phyloP scores from a whole-genome alignment of 2,888 invertebrate genomes.

The Ophion obscuratus region DNA sequence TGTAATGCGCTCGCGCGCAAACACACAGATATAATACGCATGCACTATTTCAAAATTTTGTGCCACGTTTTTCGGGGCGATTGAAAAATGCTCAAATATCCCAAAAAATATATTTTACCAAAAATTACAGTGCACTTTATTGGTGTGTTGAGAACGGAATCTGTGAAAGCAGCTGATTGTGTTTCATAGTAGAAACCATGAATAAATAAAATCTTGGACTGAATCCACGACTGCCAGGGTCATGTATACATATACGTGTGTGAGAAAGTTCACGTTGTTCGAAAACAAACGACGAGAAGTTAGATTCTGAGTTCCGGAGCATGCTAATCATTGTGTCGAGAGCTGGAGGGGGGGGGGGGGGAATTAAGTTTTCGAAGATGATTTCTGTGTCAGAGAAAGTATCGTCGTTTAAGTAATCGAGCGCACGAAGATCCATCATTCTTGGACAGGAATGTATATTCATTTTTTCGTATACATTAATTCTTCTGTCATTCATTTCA shows the following conservation, averaged over 20 bases:
- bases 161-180: conserved; percentile 9
- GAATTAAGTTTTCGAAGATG: conserved; percentile 6
- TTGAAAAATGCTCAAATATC: too few relatives aligned
- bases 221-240: too few relatives aligned
- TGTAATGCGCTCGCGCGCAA: too few relatives aligned
- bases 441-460: conserved; percentile 24
- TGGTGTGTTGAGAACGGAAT: background rate
- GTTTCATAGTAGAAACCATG: conserved; percentile 11
- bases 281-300: too few relatives aligned
- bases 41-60: too few relatives aligned
- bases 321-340: background rate
- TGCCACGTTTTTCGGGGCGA: too few relatives aligned
- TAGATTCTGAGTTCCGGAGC: too few relatives aligned
- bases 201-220: background rate
- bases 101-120: too few relatives aligned
- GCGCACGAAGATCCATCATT: conserved; percentile 52
- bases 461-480: conserved; percentile 18
- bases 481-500: conserved; percentile 40
- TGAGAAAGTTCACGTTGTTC: too few relatives aligned
- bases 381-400: conserved; percentile 77
- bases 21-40: too few relatives aligned
- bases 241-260: too few relatives aligned
- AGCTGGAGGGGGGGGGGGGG: conserved; percentile 33
- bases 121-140: too few relatives aligned
- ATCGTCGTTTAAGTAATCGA: conserved; percentile 69